phyloP scores from a whole-genome alignment of 2,797 vertebrate genomes.

The Tokudaia tokunoshimensis region DNA sequence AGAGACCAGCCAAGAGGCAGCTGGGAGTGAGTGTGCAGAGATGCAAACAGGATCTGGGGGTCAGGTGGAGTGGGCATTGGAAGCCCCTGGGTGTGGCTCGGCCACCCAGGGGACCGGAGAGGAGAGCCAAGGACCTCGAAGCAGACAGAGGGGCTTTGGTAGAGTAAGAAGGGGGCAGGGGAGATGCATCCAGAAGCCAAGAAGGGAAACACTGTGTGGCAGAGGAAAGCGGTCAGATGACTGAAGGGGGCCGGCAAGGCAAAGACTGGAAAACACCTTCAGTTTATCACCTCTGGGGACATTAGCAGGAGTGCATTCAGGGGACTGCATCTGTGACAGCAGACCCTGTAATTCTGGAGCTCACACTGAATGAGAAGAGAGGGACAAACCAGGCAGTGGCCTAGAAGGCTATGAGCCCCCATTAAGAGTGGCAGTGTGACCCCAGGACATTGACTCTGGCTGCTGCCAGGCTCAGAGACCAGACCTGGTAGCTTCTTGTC shows the following conservation, averaged over 20 bases:
- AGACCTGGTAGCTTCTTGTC: not conserved
- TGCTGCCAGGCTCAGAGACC: not conserved
- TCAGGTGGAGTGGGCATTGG: not conserved
- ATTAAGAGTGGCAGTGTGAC: not conserved
- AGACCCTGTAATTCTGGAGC: not conserved
- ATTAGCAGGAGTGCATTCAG: not conserved
- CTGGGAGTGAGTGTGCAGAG: not conserved
- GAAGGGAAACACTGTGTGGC: not conserved
- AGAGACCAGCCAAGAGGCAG: not conserved
- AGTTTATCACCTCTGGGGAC: not conserved
- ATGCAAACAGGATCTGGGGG: not conserved
- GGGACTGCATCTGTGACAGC: not conserved
- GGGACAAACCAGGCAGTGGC: not conserved
- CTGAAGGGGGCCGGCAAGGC: not conserved
- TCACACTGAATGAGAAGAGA: not conserved
- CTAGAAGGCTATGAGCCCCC: too few species aligned
- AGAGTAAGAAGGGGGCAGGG: not conserved
- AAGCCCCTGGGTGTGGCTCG: not conserved
- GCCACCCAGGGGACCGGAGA: not conserved
- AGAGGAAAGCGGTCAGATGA: not conserved
- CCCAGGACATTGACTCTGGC: not conserved
- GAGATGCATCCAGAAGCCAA: not conserved
- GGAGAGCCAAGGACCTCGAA: not conserved
- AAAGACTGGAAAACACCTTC: not conserved
- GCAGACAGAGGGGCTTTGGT: not conserved